These are phyloP conservation scores for Samia ricini DNA, from an alignment of 1,140 invertebrate species.

Conservation along the genomic window DNA sequence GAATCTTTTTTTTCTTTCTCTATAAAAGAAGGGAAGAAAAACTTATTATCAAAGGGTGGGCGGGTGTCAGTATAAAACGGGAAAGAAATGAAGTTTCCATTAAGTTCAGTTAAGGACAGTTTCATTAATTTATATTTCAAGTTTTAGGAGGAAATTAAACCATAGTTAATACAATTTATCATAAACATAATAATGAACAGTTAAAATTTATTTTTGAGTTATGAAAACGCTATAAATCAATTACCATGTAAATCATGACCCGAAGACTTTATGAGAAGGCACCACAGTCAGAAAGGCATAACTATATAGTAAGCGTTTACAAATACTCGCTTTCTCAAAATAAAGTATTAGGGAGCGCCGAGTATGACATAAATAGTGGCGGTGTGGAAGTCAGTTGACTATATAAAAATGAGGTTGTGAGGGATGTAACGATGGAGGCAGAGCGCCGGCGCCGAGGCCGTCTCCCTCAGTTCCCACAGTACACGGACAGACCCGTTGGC, in stretches of 20 bases:
- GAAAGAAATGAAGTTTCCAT: not conserved
- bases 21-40: not conserved
- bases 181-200: too few relatives aligned
- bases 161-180: too few relatives aligned
- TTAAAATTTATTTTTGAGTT: too few relatives aligned
- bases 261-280: conserved; percentile 10
- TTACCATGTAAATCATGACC: conserved; percentile 35
- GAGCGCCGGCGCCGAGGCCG: conserved; percentile 63
- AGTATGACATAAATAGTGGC: conserved; percentile 73
- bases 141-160: too few relatives aligned
- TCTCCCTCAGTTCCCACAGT: conserved; percentile 48
- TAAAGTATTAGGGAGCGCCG: conserved; percentile 66
- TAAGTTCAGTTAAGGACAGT: too few relatives aligned
- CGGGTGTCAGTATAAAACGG: not conserved
- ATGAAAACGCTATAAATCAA: conserved; percentile 19
- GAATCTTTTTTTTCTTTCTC: not conserved
- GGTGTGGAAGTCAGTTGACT: conserved; percentile 73
- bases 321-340: conserved; percentile 63
- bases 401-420: conserved; percentile 73
- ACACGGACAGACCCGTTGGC: conserved; percentile 62
- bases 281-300: not conserved
- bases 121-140: too few relatives aligned
- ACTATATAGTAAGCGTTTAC: conserved; percentile 54
- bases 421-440: conserved; percentile 48
- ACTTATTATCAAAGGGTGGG: not conserved